These are phyloP conservation scores for Branchipolynoe longqiensis DNA, from an alignment of 2,888 invertebrate genomes.

Conservation along the genomic window DNA sequence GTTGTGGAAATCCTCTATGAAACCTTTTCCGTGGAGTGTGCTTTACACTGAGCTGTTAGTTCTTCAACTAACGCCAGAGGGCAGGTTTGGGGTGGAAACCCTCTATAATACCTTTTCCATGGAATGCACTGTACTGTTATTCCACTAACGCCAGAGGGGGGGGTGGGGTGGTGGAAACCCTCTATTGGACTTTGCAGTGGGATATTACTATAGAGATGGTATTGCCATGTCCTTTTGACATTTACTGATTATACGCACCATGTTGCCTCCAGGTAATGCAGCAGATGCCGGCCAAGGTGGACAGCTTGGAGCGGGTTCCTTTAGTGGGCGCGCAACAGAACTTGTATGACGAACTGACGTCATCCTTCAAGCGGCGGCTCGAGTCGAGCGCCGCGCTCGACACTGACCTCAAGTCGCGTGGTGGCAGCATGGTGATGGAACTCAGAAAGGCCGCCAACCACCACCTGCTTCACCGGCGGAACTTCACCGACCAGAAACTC, in stretches of 20 bases:
- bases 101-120: no score
- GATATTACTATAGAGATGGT: no score
- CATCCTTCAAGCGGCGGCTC: conserved; percentile 83
- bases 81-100: no score
- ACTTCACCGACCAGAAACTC: conserved; percentile 85
- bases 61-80: no score
- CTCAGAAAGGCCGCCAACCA: conserved; percentile 96
- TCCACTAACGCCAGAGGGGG: no score
- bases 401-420: conserved; percentile 56
- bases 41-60: no score
- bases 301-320: conserved; percentile 86
- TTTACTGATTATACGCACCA: not conserved
- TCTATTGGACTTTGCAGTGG: no score
- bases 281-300: conserved; percentile 92
- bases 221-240: no score
- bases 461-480: conserved; percentile 90
- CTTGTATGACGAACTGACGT: conserved; percentile 89
- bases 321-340: conserved; percentile 89
- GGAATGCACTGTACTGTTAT: no score
- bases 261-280: conserved; percentile 77
- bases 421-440: conserved; percentile 86
- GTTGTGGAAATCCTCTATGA: no score
- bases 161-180: no score
- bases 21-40: no score
- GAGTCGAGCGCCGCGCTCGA: conserved; percentile 15